Percentiles rank a stretch among this genome's conserved stretches.
Evolutionary conservation across 2,797 vertebrate species (phyloP).

Genomic region (Astyanax mexicanus): DNA sequence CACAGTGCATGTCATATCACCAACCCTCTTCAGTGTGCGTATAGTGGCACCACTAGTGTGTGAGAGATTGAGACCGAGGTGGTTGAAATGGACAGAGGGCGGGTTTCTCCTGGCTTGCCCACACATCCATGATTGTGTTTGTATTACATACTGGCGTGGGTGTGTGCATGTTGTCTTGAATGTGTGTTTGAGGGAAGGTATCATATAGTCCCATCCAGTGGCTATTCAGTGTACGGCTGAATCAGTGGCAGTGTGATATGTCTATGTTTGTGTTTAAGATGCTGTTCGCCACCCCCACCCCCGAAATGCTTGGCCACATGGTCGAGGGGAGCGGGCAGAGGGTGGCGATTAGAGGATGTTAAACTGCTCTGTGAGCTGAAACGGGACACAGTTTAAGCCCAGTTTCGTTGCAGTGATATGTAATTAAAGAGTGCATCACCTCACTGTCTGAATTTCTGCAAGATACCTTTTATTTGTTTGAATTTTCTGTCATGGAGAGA

Average conservation of each 20-base stretch:
- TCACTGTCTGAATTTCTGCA: conserved; percentile 31
- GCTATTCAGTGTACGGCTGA: too few species aligned
- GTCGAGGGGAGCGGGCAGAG: conserved; percentile 28
- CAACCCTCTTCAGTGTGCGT: neutral
- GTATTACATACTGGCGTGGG: conserved; percentile 2
- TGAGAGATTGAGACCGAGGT: neutral
- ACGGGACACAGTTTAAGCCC: conserved; percentile 37
- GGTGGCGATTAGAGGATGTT: conserved; percentile 15
- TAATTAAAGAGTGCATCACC: neutral
- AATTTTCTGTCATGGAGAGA: conserved; percentile 49
- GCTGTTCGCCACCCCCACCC: neutral
- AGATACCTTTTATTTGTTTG: conserved; percentile 42
- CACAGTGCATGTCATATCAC: neutral
- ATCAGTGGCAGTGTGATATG: conserved; percentile 20
- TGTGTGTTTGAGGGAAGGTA: too few species aligned
- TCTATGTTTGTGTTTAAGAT: conserved; percentile 37
- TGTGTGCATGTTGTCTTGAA: neutral
- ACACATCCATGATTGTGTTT: conserved; percentile 5
- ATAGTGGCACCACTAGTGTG: neutral
- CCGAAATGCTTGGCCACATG: conserved; percentile 58
- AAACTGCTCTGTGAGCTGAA: conserved; percentile 46
- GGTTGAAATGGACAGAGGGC: neutral
- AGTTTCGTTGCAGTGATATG: conserved; percentile 3
- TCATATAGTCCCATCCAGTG: too few species aligned
- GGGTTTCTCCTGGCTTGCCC: neutral